phyloP scores from a whole-genome alignment of 2,113 vertebrate species.

The Haemorhous mexicanus region DNA sequence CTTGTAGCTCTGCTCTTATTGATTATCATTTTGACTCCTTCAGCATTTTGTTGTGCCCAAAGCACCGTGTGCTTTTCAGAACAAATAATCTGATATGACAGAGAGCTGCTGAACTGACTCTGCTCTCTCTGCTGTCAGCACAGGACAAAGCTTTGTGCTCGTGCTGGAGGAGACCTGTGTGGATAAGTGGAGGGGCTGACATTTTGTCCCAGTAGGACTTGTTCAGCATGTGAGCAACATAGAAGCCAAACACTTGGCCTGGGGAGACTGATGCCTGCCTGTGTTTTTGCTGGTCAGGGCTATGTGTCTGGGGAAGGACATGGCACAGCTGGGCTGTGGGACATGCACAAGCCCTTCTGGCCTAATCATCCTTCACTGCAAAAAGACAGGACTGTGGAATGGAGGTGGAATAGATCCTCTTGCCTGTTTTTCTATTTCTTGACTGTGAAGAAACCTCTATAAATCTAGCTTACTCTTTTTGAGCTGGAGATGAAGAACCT shows the following conservation, averaged over 20 bases:
- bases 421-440: neutral
- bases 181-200: neutral
- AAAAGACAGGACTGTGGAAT: neutral
- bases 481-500: neutral
- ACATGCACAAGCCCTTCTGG: neutral
- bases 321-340: fast-evolving
- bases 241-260: neutral
- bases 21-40: slow-evolving; percentile 23
- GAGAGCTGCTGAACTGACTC: neutral
- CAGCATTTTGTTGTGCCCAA: neutral
- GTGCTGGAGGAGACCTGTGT: neutral
- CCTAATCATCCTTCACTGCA: neutral
- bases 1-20: neutral
- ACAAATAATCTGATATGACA: slow-evolving; percentile 17
- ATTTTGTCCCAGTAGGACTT: neutral
- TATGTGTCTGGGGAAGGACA: neutral
- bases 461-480: neutral
- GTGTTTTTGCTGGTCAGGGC: neutral
- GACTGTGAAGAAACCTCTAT: neutral
- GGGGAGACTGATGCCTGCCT: fast-evolving
- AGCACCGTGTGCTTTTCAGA: neutral
- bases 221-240: neutral
- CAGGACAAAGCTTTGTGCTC: neutral
- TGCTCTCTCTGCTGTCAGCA: neutral
- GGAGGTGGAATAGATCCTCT: neutral